Percentiles rank a stretch among this genome's conserved stretches.
Evolutionary conservation across 2,888 invertebrate species (phyloP).

Genomic region (Herminia tarsipennalis): DNA sequence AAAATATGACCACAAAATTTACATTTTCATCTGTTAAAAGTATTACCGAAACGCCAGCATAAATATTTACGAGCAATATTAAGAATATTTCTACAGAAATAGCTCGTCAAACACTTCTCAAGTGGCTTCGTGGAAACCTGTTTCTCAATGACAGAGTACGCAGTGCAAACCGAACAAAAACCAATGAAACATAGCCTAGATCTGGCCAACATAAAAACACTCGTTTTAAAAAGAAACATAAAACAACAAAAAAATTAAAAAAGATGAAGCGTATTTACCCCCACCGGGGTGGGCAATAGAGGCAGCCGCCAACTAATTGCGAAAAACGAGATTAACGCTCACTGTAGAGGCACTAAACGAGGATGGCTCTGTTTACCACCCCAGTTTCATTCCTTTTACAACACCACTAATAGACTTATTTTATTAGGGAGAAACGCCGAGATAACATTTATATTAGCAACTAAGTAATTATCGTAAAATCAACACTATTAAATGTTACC

Average conservation of each 20-base stretch:
- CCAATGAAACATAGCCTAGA: conserved; percentile 47
- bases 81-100: conserved; percentile 7
- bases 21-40: too few relatives aligned
- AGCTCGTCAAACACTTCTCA: conserved; percentile 8
- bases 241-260: conserved; percentile 58
- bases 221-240: conserved; percentile 60
- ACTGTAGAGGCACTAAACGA: conserved; percentile 73
- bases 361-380: conserved; percentile 72
- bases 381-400: conserved; percentile 70
- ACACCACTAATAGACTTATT: conserved; percentile 76
- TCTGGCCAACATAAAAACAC: conserved; percentile 55
- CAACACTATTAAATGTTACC: conserved; percentile 43
- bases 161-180: conserved; percentile 49
- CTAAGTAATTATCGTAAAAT: conserved; percentile 72
- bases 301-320: conserved; percentile 77
- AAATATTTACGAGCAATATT: too few relatives aligned
- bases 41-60: too few relatives aligned
- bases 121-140: conserved; percentile 33
- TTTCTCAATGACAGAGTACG: conserved; percentile 41
- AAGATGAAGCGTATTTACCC: conserved; percentile 67
- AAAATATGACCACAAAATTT: too few relatives aligned
- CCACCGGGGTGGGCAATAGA: conserved; percentile 65
- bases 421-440: conserved; percentile 68
- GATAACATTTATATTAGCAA: conserved; percentile 71
- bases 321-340: conserved; percentile 81